Evolutionary conservation across 2,888 invertebrate species (phyloP).

Genomic region (Busseola fusca): DNA sequence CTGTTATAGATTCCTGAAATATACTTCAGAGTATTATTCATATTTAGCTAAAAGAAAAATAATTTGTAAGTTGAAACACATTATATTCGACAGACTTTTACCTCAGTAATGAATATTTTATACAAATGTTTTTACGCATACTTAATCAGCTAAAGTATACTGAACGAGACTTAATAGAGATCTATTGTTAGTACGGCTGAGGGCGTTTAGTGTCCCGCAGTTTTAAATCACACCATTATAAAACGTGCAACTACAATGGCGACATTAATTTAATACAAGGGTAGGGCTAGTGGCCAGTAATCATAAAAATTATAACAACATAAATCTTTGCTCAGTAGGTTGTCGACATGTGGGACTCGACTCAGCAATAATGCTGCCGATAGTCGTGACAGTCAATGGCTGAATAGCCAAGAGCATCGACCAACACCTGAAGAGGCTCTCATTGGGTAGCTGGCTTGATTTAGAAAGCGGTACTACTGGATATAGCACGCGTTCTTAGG

Average conservation of each 20-base stretch:
- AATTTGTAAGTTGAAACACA: neutral
- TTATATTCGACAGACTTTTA: neutral
- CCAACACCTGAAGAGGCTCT: too few relatives aligned
- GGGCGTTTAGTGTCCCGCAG: neutral
- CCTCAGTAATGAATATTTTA: slow-evolving; percentile 3
- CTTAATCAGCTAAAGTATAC: neutral
- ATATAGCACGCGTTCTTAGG: neutral
- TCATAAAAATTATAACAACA: neutral
- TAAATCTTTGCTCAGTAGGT: too few relatives aligned
- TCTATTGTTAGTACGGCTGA: neutral
- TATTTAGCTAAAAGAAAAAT: too few relatives aligned
- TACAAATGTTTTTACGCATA: neutral
- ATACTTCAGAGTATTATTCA: neutral
- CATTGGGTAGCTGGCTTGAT: neutral
- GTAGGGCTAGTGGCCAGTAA: neutral
- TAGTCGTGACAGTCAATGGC: too few relatives aligned
- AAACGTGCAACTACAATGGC: neutral
- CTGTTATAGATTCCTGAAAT: too few relatives aligned
- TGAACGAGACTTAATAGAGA: neutral
- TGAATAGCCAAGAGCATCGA: too few relatives aligned
- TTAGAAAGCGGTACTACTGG: neutral
- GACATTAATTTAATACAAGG: neutral
- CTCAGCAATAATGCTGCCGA: too few relatives aligned
- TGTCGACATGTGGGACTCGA: too few relatives aligned
- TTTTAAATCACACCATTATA: neutral